These are phyloP conservation scores for Colostygia pectinataria DNA, from an alignment of 2,888 invertebrate species.

Conservation along the genomic window DNA sequence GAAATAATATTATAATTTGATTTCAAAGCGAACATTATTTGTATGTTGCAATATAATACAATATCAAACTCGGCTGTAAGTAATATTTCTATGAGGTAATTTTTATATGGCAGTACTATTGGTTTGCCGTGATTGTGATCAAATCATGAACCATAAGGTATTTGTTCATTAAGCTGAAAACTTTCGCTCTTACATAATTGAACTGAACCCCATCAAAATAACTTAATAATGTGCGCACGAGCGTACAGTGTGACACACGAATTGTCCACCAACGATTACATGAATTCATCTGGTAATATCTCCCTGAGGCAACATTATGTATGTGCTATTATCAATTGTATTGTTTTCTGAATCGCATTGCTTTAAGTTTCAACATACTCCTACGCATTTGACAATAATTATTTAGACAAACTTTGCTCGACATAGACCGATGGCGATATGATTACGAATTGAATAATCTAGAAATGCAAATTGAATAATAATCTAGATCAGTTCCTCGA, in stretches of 20 bases:
- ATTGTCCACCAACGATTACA: constrained; percentile 53
- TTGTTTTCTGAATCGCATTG: constrained; percentile 55
- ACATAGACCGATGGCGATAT: background rate
- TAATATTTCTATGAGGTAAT: background rate
- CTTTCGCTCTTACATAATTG: constrained; percentile 36
- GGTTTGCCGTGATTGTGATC: background rate
- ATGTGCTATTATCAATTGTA: constrained; percentile 46
- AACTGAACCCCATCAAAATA: constrained; percentile 36
- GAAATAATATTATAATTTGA: constrained; percentile 19
- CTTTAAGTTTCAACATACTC: constrained; percentile 10
- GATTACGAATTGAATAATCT: background rate
- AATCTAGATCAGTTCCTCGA: constrained; percentile 6
- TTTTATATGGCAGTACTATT: background rate
- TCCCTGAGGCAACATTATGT: constrained; percentile 39
- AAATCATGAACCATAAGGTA: background rate
- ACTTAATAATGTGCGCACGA: constrained; percentile 68
- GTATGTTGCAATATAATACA: background rate
- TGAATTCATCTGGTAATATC: constrained; percentile 60
- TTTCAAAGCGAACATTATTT: background rate
- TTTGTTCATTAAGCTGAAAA: constrained; percentile 8
- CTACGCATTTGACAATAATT: constrained; percentile 3
- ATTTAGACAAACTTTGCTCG: background rate
- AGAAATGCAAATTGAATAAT: background rate
- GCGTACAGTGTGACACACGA: constrained; percentile 64
- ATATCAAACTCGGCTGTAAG: background rate